A percentile compares a stretch with the other conserved stretches of the same genome.
These are phyloP conservation scores for Byasa hedistus DNA, from an alignment of 2,888 invertebrate genomes.

Conservation along the genomic window DNA sequence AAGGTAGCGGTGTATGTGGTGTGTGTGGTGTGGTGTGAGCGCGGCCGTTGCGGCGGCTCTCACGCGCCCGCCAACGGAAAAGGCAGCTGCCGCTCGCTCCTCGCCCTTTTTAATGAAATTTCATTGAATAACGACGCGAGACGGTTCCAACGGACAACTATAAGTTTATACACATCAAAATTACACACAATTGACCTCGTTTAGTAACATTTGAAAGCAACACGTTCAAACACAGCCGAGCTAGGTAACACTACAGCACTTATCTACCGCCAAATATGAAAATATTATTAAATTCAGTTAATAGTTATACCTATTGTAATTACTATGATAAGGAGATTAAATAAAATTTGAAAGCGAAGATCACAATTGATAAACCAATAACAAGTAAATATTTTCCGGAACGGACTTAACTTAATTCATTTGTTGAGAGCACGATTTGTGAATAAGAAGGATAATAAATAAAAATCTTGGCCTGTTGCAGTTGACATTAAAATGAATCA, in stretches of 20 bases:
- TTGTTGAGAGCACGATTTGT: background rate
- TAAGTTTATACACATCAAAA: constrained; percentile 23
- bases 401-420: background rate
- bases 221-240: too few species aligned
- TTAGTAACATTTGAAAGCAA: background rate
- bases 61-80: constrained; percentile 42
- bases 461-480: constrained; percentile 7
- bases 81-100: constrained; percentile 41
- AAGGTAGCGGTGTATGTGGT: background rate
- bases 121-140: constrained; percentile 46
- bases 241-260: too few species aligned
- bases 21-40: constrained; percentile 6
- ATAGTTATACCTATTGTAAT: too few species aligned
- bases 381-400: background rate
- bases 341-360: too few species aligned
- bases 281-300: too few species aligned
- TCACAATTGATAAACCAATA: too few species aligned
- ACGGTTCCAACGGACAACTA: constrained; percentile 16
- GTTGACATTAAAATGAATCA: constrained; percentile 30
- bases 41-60: constrained; percentile 44
- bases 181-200: constrained; percentile 1
- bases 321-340: too few species aligned
- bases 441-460: constrained; percentile 15
- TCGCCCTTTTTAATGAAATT: constrained; percentile 53
- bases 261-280: too few species aligned